Evolutionary conservation across 2,888 invertebrate genomes (phyloP).

Genomic region (Lucinisca nassula): DNA sequence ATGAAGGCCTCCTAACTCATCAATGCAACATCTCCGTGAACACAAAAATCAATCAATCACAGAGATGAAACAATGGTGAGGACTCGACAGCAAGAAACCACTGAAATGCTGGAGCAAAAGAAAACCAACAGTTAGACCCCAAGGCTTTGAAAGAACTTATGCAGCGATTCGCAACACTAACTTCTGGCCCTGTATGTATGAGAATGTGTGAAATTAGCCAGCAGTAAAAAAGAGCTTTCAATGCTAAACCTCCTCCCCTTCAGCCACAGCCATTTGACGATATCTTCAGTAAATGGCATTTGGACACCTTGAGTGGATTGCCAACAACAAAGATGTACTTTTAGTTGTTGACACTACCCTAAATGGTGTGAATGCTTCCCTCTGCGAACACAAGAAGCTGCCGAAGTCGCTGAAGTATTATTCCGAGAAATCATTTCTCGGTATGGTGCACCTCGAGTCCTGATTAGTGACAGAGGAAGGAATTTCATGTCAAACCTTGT

Average conservation of each 20-base stretch:
- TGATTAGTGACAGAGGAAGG: conserved; percentile 48
- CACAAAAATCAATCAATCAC: no score
- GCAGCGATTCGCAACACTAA: conserved; percentile 47
- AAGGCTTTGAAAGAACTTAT: conserved; percentile 68
- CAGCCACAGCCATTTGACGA: conserved; percentile 43
- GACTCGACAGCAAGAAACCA: no score
- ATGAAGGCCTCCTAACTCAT: no score
- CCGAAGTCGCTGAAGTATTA: no score
- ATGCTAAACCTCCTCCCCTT: conserved; percentile 46
- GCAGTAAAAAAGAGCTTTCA: conserved; percentile 32
- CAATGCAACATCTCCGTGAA: no score
- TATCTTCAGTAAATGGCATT: conserved; percentile 49
- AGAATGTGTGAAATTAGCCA: conserved; percentile 61
- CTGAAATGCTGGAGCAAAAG: no score
- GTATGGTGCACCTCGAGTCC: conserved; percentile 32
- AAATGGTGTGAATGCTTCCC: no score
- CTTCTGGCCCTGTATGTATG: conserved; percentile 69
- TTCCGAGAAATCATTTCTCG: conserved; percentile 42
- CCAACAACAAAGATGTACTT: conserved; percentile 50
- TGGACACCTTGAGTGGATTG: conserved; percentile 55
- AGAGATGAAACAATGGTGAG: no score
- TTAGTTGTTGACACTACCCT: conserved; percentile 64
- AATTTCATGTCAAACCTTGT: conserved; percentile 56
- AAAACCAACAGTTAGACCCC: no score
- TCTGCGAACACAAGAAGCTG: no score